Evolutionary conservation across 2,888 invertebrate species (phyloP).

Genomic region (Branchinecta sandiegonensis): DNA sequence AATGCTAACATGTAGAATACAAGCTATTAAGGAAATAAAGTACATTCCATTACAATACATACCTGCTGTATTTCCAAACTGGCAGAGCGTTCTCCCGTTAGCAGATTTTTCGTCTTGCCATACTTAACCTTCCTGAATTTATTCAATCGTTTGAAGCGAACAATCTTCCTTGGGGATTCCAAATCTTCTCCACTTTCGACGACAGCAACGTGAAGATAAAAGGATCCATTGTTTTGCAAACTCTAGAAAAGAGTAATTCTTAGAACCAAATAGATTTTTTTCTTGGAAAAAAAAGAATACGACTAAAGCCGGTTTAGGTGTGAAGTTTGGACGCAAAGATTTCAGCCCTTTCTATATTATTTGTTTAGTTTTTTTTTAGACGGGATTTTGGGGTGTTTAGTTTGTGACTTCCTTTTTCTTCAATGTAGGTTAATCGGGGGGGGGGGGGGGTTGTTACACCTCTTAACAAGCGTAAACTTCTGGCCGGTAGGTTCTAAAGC

Average conservation of each 20-base stretch:
- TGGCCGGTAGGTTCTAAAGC: no score
- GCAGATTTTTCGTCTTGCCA: slow-evolving; percentile 74
- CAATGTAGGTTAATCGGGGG: no score
- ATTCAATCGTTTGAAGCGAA: slow-evolving; percentile 66
- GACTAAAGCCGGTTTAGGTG: slow-evolving; percentile 19
- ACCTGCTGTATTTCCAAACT: slow-evolving; percentile 51
- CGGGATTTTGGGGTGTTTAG: no score
- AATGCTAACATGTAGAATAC: no score
- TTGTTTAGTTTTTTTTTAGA: no score
- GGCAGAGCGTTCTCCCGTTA: slow-evolving; percentile 76
- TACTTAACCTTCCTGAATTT: slow-evolving; percentile 77
- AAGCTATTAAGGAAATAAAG: no score
- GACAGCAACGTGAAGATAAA: slow-evolving; percentile 80
- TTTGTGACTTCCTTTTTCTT: no score
- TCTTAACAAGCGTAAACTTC: no score
- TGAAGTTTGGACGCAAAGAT: slow-evolving; percentile 16
- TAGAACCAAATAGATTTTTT: background rate
- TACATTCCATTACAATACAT: no score
- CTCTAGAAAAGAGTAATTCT: slow-evolving; percentile 29
- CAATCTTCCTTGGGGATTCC: slow-evolving; percentile 44
- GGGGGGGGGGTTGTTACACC: no score
- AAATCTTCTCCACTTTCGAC: slow-evolving; percentile 49
- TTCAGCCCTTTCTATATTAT: background rate
- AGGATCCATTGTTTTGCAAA: slow-evolving; percentile 76
- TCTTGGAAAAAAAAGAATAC: slow-evolving; percentile 26